Percentiles rank a stretch among this genome's conserved stretches.
Evolutionary conservation across 2,888 invertebrate genomes (phyloP).

Genomic region (Callosobruchus maculatus): DNA sequence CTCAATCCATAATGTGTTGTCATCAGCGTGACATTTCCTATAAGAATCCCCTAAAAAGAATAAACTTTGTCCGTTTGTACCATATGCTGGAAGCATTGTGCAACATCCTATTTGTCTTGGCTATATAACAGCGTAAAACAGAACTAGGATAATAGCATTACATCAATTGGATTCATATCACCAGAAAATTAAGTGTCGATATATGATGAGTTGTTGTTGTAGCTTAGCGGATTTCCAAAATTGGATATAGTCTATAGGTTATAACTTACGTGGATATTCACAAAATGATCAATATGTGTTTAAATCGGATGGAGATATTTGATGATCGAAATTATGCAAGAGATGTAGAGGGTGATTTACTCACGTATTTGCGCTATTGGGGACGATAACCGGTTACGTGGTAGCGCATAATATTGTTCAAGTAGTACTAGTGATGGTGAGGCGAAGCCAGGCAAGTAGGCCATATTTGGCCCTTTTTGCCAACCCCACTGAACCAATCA

Average conservation of each 20-base stretch:
- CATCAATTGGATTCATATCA: conserved; percentile 9
- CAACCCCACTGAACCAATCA: no score
- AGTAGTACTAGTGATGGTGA: no score
- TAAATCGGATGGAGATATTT: not conserved
- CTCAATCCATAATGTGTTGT: no score
- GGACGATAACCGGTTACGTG: no score
- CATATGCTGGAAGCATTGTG: not conserved
- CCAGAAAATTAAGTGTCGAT: conserved; percentile 11
- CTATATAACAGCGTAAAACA: not conserved
- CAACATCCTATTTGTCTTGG: not conserved
- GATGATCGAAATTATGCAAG: not conserved
- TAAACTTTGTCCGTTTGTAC: no score
- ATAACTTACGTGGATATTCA: not conserved
- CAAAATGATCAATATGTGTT: not conserved
- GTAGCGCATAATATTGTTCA: no score
- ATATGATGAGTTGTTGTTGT: not conserved
- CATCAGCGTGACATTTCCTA: no score
- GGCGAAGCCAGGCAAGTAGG: no score
- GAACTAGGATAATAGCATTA: conserved; percentile 3
- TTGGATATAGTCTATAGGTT: not conserved
- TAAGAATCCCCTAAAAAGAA: no score
- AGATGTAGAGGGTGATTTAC: no score
- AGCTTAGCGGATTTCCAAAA: not conserved
- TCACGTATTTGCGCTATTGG: no score
- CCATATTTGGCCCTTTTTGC: no score